A percentile compares a stretch with the other conserved stretches of the same genome.
phyloP scores from a whole-genome alignment of 2,113 vertebrate species.

The Fukomys damarensis region DNA sequence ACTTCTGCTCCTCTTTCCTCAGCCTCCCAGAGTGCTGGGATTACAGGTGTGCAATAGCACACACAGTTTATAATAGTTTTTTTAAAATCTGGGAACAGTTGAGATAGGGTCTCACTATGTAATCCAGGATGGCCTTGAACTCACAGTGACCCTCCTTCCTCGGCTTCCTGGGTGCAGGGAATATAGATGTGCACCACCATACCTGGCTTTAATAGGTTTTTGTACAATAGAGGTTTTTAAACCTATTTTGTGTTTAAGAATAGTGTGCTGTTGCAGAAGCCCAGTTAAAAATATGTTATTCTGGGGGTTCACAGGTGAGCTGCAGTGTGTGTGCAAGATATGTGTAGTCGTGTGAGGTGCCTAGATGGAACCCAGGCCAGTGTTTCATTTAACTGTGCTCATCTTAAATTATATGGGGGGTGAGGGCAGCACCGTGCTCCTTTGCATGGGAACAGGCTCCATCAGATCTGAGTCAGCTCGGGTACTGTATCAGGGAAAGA shows the following conservation, averaged over 20 bases:
- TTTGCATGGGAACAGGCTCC: not conserved
- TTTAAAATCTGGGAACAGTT: not conserved
- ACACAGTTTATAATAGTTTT: not conserved
- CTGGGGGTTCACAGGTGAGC: not conserved
- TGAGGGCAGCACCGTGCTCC: not conserved
- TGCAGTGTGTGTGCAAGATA: not conserved
- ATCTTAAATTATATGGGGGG: not conserved
- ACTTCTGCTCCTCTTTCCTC: not conserved
- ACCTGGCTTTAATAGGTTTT: not conserved
- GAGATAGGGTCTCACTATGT: not conserved
- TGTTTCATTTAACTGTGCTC: conserved; percentile 35
- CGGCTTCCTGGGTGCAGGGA: not conserved
- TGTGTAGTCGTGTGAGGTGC: not conserved
- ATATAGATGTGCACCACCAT: not conserved
- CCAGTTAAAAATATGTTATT: not conserved
- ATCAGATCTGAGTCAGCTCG: not conserved
- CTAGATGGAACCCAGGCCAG: not conserved
- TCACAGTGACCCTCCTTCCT: not conserved
- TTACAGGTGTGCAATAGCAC: not conserved
- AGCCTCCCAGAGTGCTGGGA: not conserved
- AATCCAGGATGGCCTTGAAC: not conserved
- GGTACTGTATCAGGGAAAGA: conserved; percentile 26
- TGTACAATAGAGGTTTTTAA: not conserved
- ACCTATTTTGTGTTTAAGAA: conserved; percentile 42
- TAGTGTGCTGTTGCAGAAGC: conserved; percentile 10